phyloP scores from a whole-genome alignment of 2,113 vertebrate genomes.

The Gopherus evgoodei region DNA sequence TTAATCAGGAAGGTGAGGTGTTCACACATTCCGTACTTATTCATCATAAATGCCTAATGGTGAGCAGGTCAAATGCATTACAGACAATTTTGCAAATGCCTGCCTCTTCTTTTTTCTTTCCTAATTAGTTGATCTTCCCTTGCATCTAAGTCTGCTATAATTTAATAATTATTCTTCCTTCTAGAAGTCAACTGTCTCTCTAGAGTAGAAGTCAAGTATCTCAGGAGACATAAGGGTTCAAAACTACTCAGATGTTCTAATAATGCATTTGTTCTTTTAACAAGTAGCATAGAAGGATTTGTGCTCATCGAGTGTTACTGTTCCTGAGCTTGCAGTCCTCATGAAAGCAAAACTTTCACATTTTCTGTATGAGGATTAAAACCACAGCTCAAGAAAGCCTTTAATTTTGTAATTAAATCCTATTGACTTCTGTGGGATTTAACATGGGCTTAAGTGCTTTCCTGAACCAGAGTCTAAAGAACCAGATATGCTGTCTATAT shows the following conservation, averaged over 20 bases:
- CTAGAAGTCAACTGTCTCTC: background rate
- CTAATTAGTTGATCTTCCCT: background rate
- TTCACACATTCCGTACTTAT: background rate
- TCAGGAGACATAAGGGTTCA: background rate
- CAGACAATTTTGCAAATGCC: background rate
- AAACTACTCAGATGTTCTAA: background rate
- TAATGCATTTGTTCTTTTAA: background rate
- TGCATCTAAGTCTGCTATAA: background rate
- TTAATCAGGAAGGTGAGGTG: background rate
- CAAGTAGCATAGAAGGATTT: background rate
- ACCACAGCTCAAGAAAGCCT: accelerated
- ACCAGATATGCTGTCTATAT: background rate
- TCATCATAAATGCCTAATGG: background rate
- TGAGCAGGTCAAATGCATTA: slow-evolving; percentile 10
- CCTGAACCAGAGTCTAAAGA: background rate
- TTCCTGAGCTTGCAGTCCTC: background rate
- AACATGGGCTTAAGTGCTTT: background rate
- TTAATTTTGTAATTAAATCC: background rate
- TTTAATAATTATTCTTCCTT: background rate
- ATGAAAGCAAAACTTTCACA: background rate
- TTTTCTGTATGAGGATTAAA: background rate
- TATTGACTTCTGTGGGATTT: background rate
- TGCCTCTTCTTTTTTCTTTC: background rate
- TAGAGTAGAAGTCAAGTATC: background rate
- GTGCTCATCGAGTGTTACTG: background rate